phyloP scores from a whole-genome alignment of 2,888 invertebrate genomes.

The Rhaphigaster nebulosa region DNA sequence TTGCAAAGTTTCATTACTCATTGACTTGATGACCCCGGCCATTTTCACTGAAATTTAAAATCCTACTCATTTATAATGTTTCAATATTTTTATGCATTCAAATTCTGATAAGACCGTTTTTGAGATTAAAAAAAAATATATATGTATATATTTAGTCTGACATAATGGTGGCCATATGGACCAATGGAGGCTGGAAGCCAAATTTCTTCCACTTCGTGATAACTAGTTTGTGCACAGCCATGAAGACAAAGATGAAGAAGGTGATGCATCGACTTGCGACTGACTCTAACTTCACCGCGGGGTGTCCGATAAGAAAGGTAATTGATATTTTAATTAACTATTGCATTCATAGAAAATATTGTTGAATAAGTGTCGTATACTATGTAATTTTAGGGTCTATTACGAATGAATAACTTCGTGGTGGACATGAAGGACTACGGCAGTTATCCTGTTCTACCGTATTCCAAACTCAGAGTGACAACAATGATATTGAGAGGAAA shows the following conservation, averaged over 20 bases:
- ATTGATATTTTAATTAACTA: too few species aligned
- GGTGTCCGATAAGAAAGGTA: slow-evolving; percentile 9
- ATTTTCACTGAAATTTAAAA: too few species aligned
- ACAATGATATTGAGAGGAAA: neutral
- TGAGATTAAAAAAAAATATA: too few species aligned
- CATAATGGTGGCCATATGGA: neutral
- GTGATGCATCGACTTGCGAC: neutral
- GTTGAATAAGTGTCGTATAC: neutral
- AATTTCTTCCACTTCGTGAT: slow-evolving; percentile 16
- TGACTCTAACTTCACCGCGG: neutral
- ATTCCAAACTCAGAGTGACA: neutral
- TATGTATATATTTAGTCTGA: neutral
- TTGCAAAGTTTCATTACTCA: too few species aligned
- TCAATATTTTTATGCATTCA: too few species aligned
- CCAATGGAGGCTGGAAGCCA: slow-evolving; percentile 48
- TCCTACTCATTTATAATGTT: too few species aligned
- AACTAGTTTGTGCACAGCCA: neutral
- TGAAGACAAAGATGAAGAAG: neutral
- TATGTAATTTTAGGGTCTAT: neutral
- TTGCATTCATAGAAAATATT: neutral
- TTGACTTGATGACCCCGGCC: too few species aligned
- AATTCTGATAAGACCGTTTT: too few species aligned
- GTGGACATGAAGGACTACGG: neutral
- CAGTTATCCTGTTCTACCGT: neutral
- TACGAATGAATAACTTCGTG: neutral